A percentile compares a stretch with the other conserved stretches of the same genome.
Evolutionary conservation across 2,888 invertebrate species (phyloP).

Genomic region (Malthinus flaveolus): DNA sequence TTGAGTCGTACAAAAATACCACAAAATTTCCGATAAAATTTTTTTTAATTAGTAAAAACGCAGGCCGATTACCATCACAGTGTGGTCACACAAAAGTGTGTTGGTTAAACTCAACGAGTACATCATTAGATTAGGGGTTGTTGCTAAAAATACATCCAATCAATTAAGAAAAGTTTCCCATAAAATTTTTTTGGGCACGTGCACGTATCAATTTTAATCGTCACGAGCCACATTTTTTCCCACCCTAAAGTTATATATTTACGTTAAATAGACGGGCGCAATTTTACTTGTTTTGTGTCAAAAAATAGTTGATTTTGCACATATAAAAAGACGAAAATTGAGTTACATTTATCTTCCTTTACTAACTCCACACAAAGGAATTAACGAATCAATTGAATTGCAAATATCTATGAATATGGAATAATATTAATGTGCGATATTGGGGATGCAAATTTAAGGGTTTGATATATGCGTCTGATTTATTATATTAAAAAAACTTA

Average conservation of each 20-base stretch:
- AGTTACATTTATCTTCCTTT: too few relatives aligned
- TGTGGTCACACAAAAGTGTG: too few relatives aligned
- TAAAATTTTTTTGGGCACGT: constrained; percentile 16
- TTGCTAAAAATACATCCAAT: constrained; percentile 3
- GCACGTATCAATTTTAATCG: constrained; percentile 13
- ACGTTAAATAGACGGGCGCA: constrained; percentile 1
- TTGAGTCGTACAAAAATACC: too few relatives aligned
- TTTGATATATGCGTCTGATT: constrained; percentile 7
- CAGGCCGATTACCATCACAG: too few relatives aligned
- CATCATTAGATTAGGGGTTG: too few relatives aligned
- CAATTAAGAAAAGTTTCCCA: constrained; percentile 19
- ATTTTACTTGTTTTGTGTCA: too few relatives aligned
- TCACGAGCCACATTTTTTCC: constrained; percentile 8
- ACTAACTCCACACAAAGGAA: constrained; percentile 6
- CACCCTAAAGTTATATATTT: too few relatives aligned
- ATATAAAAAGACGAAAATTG: too few relatives aligned
- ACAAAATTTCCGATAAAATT: too few relatives aligned
- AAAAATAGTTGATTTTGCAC: too few relatives aligned
- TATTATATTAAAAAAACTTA: neutral
- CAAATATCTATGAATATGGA: constrained; percentile 34
- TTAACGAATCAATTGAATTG: constrained; percentile 31
- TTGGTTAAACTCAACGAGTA: too few relatives aligned
- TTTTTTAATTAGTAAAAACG: too few relatives aligned
- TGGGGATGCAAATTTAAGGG: constrained; percentile 18
- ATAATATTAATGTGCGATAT: constrained; percentile 27